Evolutionary conservation across 2,797 vertebrate species (phyloP), one percentile per base, ranked within the genome.

Genomic region (Linurgus olivaceus): DNA sequence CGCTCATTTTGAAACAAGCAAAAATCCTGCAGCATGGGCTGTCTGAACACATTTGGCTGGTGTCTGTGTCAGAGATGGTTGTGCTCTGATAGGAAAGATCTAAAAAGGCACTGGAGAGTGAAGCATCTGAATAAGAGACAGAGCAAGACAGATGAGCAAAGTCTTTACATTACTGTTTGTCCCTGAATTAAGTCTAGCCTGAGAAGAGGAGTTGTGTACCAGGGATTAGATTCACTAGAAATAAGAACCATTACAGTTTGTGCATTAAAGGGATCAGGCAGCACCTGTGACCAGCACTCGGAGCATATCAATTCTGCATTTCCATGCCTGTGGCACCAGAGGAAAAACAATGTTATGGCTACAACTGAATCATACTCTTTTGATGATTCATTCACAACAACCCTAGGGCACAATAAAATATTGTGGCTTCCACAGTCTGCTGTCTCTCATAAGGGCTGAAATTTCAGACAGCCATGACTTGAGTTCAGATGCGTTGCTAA

Each of bases 361-460:
- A 79, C 94, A 93, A 84, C 40, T 76, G 91, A 95, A 90, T 93
- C 86, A 88, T 79, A 83, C 57, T 47, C 26, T 93, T 92, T 54
- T 89, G 87, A 95, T 92, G 94, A 96, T 93, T 94, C 86, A 88
- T 75, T 93, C 17, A 13, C 90, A 92, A 85, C 86, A 79, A 86
- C 92, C 93, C 50, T 47, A 93, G 94, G 89, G 88, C 72, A 79
- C 65, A 94, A 88, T 89, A 92, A 95, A 94, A 87, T 92, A 71
- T 52, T 31, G 81, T 72, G 68, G 68, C 72, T 93, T 89, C 91
- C 65, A 91, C 0, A 13, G 78, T 89, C 81, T 87, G 77, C 40
- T 93, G 83, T 93, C 61, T 94, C 78, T 93, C 74, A 29, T 66
- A 82, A 89, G 73, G 84, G 91, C 84, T 87, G 83, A 91, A 88